Base-by-base conservation (phyloP, 37 sponge, comb jelly and placozoan genomes). In the Chondrilla cf. caribensis region DNA sequence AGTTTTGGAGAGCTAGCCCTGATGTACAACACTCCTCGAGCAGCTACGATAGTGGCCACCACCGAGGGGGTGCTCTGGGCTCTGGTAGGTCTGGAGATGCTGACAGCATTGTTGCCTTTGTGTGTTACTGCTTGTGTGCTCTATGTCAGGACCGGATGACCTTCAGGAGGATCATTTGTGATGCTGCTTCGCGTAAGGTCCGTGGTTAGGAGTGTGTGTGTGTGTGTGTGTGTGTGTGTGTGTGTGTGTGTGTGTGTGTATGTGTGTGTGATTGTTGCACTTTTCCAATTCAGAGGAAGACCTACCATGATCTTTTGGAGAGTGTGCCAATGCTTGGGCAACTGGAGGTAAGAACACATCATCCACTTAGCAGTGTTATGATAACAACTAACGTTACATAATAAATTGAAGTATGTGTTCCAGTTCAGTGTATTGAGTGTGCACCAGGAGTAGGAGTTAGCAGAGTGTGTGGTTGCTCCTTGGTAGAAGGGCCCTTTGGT, bases 1-100 rank as follows among this genome's bases (percentile, higher is more conserved):
- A 87, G 90, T 42, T 97, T 97, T 90, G 97, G 97, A 2, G 97
- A 97, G 83, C 84, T 97, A 70, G 97, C 97, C 19, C 85, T 97
- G 38, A 94, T 97, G 95, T 97, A 97, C 89, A 97, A 97, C 82
- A 97, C 97, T 19, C 97, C 97, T 67, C 81, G 96, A 38, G 95
- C 95, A 38, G 97, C 97, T 32, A 94, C 97, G 4, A 89, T 97
- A 9, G 65, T 94, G 19, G 92, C 95, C 33, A 92, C 82, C 0
- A 79, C 88, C 14, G 87, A 86, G 26, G 95, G 89, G 0, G 73
- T 81, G 24, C 73, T 97, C 0, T 97, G 97, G 97, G 97, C 90
- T 18, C 85, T 97, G 88, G 91, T 91, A 40, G 71, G 86, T 42
- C 15, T 38, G 51, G 6, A 11, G 6, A 11, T 47, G 51, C n/a